phyloP scores from a whole-genome alignment of 1,140 invertebrate species.

The Bicyclus anynana region DNA sequence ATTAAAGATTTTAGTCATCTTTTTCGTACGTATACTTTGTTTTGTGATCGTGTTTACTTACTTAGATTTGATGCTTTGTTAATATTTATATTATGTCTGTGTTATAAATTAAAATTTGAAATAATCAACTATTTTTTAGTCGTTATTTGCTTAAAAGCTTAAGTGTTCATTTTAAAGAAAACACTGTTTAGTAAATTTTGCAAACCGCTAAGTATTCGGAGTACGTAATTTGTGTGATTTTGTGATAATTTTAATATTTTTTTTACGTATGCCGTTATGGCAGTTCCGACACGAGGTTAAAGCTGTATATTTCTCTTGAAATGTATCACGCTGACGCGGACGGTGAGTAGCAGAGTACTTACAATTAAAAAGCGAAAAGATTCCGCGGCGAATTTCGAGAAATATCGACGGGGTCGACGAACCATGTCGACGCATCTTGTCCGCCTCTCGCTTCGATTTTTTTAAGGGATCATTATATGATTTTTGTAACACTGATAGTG shows the following conservation, averaged over 20 bases:
- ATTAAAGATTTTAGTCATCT: neutral
- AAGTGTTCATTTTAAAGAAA: too few species aligned
- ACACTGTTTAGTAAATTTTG: neutral
- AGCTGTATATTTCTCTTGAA: slow-evolving; percentile 26
- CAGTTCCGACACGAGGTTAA: slow-evolving; percentile 26
- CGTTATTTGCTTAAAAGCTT: too few species aligned
- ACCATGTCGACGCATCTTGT: slow-evolving; percentile 66
- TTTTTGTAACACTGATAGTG: slow-evolving; percentile 3
- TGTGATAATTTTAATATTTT: slow-evolving; percentile 11
- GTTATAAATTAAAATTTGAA: too few species aligned
- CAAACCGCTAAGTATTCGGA: neutral
- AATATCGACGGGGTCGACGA: slow-evolving; percentile 72
- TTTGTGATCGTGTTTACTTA: too few species aligned
- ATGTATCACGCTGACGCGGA: slow-evolving; percentile 69
- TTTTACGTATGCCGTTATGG: slow-evolving; percentile 56
- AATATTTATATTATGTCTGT: too few species aligned
- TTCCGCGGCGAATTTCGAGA: slow-evolving; percentile 72
- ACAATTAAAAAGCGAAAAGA: slow-evolving; percentile 75
- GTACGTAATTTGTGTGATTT: neutral
- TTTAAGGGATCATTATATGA: slow-evolving; percentile 27
- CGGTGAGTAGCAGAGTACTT: slow-evolving; percentile 54
- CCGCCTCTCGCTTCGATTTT: slow-evolving; percentile 50
- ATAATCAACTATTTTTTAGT: too few species aligned
- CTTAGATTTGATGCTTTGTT: too few species aligned
- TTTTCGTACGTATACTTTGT: neutral